Conservation (phyloP, 2,888 invertebrate genomes). For the Calliopum simillimum region DNA sequence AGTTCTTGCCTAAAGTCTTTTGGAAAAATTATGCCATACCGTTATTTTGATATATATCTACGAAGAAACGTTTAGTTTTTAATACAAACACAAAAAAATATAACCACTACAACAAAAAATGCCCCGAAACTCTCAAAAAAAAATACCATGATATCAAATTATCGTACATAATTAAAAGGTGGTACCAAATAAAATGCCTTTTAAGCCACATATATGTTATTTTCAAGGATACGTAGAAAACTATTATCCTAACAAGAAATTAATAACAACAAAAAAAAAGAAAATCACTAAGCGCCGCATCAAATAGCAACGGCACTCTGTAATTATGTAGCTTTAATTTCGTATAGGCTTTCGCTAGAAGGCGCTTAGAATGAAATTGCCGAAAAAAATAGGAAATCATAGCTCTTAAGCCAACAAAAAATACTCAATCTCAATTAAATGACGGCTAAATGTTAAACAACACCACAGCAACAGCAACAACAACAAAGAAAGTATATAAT, state of each 20-base stretch:
- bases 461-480: not conserved
- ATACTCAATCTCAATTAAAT: constrained; percentile 36
- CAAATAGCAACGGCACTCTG: not conserved
- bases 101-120: too few species aligned
- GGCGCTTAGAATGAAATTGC: not conserved
- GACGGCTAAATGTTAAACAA: not conserved
- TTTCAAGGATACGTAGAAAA: constrained; percentile 12
- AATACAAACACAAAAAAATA: too few species aligned
- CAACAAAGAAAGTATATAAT: constrained; percentile 15
- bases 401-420: constrained; percentile 35
- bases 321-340: not conserved
- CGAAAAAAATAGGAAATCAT: constrained; percentile 2
- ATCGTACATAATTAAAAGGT: constrained; percentile 14
- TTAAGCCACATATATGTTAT: constrained; percentile 11
- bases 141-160: not conserved
- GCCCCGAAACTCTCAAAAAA: too few species aligned
- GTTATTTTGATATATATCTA: too few species aligned
- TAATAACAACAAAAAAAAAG: not conserved
- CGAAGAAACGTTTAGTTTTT: too few species aligned
- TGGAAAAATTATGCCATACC: too few species aligned
- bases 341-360: not conserved
- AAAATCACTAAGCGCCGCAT: constrained; percentile 18
- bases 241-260: constrained; percentile 18
- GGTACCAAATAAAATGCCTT: constrained; percentile 24
- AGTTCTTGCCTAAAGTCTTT: too few species aligned